Evolutionary conservation across 2,113 vertebrate species (phyloP).

Genomic region (Bubo scandiacus): DNA sequence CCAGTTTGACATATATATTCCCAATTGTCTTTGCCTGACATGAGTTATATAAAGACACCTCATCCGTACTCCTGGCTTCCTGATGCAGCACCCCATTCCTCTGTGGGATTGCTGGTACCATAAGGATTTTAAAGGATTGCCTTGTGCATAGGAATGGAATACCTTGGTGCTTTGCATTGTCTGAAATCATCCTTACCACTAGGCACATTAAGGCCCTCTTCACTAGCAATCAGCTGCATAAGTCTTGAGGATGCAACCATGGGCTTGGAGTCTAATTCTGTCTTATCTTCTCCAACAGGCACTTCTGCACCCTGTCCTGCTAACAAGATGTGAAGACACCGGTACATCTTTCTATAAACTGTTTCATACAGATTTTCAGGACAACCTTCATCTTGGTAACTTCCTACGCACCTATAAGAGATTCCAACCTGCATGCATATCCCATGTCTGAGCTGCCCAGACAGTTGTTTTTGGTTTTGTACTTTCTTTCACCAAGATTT

Average conservation of each 20-base stretch:
- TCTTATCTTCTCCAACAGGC: not conserved
- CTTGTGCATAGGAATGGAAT: accelerated
- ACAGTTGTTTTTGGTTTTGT: not conserved
- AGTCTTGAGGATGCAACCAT: accelerated
- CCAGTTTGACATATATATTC: not conserved
- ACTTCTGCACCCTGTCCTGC: not conserved
- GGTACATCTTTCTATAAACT: not conserved
- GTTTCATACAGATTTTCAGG: not conserved
- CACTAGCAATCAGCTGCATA: accelerated
- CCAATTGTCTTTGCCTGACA: not conserved
- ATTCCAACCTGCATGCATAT: not conserved
- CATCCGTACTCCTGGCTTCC: not conserved
- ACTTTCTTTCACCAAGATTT: not conserved
- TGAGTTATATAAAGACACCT: not conserved
- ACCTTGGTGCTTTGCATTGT: not conserved
- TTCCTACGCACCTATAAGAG: not conserved
- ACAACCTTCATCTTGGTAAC: not conserved
- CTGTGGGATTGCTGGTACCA: not conserved
- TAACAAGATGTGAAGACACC: not conserved
- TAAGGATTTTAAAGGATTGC: not conserved
- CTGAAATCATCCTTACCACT: not conserved
- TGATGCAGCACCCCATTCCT: not conserved
- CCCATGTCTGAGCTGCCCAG: accelerated
- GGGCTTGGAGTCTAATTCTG: not conserved
- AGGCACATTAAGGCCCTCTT: not conserved